These are phyloP conservation scores for Trogon surrucura DNA, from an alignment of 2,113 vertebrate genomes.

Conservation along the genomic window DNA sequence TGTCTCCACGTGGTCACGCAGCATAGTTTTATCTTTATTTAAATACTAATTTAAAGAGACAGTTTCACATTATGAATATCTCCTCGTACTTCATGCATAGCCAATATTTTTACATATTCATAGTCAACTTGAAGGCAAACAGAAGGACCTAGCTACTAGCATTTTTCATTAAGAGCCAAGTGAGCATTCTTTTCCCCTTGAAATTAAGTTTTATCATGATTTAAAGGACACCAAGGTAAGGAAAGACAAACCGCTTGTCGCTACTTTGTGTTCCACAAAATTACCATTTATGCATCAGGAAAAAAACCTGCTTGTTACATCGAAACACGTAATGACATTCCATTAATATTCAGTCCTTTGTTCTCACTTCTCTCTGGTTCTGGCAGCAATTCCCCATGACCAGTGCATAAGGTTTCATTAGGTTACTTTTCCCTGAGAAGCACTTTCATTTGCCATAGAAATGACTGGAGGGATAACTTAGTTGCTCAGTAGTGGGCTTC, in stretches of 20 bases:
- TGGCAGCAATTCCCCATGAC: slow-evolving; percentile 29
- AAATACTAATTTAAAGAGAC: slow-evolving; percentile 56
- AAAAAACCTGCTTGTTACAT: slow-evolving; percentile 46
- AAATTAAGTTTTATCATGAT: slow-evolving; percentile 24
- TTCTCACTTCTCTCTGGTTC: neutral
- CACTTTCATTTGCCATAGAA: neutral
- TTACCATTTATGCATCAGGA: slow-evolving; percentile 36
- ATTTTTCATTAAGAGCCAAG: neutral
- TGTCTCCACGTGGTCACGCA: neutral
- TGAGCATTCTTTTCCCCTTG: neutral
- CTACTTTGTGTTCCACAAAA: slow-evolving; percentile 28
- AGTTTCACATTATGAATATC: slow-evolving; percentile 37
- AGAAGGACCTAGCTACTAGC: slow-evolving; percentile 30
- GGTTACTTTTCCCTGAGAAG: slow-evolving; percentile 24
- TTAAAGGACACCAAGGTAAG: slow-evolving; percentile 38
- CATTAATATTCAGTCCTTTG: slow-evolving; percentile 63
- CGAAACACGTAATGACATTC: slow-evolving; percentile 51
- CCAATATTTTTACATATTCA: slow-evolving; percentile 47
- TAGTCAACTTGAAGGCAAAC: slow-evolving; percentile 53
- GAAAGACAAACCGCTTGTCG: slow-evolving; percentile 60
- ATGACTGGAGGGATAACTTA: neutral
- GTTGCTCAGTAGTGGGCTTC: neutral
- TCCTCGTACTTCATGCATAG: slow-evolving; percentile 27
- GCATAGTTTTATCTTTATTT: slow-evolving; percentile 38
- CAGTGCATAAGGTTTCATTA: slow-evolving; percentile 24